Conservation (phyloP, 2,797 vertebrate genomes). For the Trematomus bernacchii region DNA sequence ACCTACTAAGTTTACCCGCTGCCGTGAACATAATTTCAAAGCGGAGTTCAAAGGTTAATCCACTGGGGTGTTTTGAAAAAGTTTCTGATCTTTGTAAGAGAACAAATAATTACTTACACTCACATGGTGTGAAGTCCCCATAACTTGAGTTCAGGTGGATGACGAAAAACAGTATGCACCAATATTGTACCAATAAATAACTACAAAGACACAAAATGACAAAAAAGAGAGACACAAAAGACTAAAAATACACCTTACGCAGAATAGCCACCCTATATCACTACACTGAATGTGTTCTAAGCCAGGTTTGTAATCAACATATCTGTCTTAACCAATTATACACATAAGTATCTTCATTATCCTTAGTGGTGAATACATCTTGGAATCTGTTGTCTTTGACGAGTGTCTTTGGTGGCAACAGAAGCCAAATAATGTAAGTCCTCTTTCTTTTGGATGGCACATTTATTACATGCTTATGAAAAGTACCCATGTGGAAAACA, state of each 20-base stretch:
- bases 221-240: background rate
- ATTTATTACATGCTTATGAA: background rate
- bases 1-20: background rate
- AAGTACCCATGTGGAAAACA: too few species aligned
- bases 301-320: background rate
- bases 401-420: background rate
- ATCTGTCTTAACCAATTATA: background rate
- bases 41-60: constrained; percentile 21
- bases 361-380: background rate
- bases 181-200: background rate
- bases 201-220: too few species aligned
- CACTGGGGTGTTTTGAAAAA: constrained; percentile 2
- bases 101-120: too few species aligned
- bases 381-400: background rate
- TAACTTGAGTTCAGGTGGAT: background rate
- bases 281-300: background rate
- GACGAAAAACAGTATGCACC: background rate
- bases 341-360: background rate
- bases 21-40: constrained; percentile 26
- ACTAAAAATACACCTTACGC: background rate
- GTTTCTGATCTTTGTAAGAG: background rate
- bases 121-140: background rate
- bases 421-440: background rate
- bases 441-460: background rate
- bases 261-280: background rate